Evolutionary conservation across 2,888 invertebrate species (phyloP).

Genomic region (Phanerotoma sp.): DNA sequence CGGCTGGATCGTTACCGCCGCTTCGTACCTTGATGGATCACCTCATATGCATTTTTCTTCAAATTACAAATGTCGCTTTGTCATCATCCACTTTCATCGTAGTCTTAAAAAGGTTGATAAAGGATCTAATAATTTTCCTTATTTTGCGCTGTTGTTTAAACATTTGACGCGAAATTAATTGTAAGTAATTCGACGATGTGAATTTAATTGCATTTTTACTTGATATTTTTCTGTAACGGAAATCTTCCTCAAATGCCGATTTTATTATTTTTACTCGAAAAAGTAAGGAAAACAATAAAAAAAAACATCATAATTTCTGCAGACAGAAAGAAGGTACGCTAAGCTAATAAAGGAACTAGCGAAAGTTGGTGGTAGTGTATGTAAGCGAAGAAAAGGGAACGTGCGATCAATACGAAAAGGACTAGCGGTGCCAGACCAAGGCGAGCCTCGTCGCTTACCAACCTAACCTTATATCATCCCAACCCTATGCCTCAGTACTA

Average conservation of each 20-base stretch:
- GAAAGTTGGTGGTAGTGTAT: conserved; percentile 12
- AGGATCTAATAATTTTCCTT: too few relatives aligned
- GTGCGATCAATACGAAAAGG: conserved; percentile 56
- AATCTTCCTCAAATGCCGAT: too few relatives aligned
- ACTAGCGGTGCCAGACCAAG: conserved; percentile 57
- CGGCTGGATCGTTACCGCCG: conserved; percentile 33
- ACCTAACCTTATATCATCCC: conserved; percentile 52
- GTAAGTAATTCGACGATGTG: too few relatives aligned
- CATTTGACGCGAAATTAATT: too few relatives aligned
- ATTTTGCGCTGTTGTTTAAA: too few relatives aligned
- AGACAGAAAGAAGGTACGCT: conserved; percentile 22
- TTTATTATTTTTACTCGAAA: too few relatives aligned
- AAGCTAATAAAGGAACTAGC: conserved; percentile 18
- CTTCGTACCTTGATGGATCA: conserved; percentile 41
- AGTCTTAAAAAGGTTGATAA: background rate
- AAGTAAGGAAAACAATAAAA: too few relatives aligned
- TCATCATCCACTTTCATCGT: conserved; percentile 28
- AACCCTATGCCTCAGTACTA: conserved; percentile 39
- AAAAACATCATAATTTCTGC: too few relatives aligned
- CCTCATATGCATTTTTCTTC: conserved; percentile 44
- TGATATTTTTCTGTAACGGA: too few relatives aligned
- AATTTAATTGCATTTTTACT: too few relatives aligned
- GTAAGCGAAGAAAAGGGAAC: conserved; percentile 51
- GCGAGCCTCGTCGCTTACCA: conserved; percentile 48
- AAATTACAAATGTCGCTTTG: conserved; percentile 38